Evolutionary conservation across 2,797 vertebrate species (phyloP), one percentile per base, ranked within the genome.

Genomic region (Onychomys torridus): DNA sequence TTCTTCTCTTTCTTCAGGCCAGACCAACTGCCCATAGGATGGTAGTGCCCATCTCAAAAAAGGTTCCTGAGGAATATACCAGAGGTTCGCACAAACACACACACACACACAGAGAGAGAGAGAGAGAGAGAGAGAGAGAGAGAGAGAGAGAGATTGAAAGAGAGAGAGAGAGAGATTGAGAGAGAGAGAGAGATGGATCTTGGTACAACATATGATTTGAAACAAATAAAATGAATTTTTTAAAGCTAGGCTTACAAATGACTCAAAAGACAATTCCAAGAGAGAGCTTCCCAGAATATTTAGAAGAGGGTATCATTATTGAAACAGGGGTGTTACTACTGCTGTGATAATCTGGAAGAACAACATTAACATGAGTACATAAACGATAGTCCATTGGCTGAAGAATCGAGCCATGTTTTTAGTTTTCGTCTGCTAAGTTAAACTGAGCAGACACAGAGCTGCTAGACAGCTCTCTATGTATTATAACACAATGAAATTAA

Each of bases 111-210:
- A 46, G 94, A 95, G 94, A 96, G 52, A 93, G 94, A 95, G 94
- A 96, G 52, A 93, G 94, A 95, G 94, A 96, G 52, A 93, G 94
- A 95, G 94, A 96, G 52, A 93, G 94, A 95, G 94, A 96, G 52
- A 93, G 94, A 95, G 94, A 96, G 52, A 93, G 94, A 95, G 94
- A 96, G 49, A 52, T n/a, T n/a, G n/a, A n/a, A n/a, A n/a, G 52
- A 93, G 94, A 95, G 94, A 96, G 52, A 93, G 49, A 52, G 49
- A 52, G 49, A 52, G 49, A n/a, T n/a, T n/a, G n/a, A n/a, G n/a
- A n/a, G n/a, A n/a, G n/a, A n/a, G n/a, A n/a, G 52, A 93, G 94
- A 95, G 94, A 96, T 95, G 76, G 95, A 96, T 93, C 65, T 88
- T 93, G 40, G 65, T 94, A 91, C 91, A 94, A 93, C 96, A 96